Evolutionary conservation across 2,113 vertebrate species (phyloP).

Genomic region (Perca flavescens): DNA sequence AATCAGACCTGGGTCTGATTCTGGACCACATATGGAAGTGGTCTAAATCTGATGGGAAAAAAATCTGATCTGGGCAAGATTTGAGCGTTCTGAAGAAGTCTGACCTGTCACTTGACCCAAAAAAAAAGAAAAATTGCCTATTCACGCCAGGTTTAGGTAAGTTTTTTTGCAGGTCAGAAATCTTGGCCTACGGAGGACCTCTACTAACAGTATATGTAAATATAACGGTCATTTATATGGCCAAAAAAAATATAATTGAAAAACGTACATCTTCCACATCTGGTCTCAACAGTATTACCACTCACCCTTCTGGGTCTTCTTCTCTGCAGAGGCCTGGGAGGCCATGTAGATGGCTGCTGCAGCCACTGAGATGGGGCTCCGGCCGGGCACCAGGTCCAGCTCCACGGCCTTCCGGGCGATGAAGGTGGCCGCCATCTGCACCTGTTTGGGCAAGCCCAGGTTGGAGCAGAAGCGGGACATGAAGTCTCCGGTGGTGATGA

Average conservation of each 20-base stretch:
- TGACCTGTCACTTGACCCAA: too few species aligned
- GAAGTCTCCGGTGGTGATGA: conserved; percentile 98
- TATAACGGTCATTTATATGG: not conserved
- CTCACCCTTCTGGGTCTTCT: conserved; percentile 98
- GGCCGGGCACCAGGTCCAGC: conserved; percentile 95
- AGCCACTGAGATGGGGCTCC: conserved; percentile 97
- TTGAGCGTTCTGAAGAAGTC: too few species aligned
- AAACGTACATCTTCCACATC: too few species aligned
- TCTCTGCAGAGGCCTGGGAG: conserved; percentile 97
- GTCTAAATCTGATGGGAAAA: too few species aligned
- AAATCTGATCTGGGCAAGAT: too few species aligned
- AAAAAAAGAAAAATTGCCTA: not conserved
- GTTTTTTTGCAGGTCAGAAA: not conserved
- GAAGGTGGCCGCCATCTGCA: conserved; percentile 97
- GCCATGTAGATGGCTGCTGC: conserved; percentile 99
- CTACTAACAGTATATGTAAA: not conserved
- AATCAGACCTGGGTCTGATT: too few species aligned
- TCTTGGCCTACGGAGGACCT: not conserved
- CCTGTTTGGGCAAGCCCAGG: conserved; percentile 96
- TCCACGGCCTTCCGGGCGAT: conserved; percentile 98
- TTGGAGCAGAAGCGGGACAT: conserved; percentile 99
- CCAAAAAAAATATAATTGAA: too few species aligned
- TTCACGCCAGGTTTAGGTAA: not conserved
- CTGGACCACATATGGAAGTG: too few species aligned
- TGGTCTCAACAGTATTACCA: not conserved